Evolutionary conservation across 2,797 vertebrate genomes (phyloP), one percentile per base, ranked within the genome.

Genomic region (Gouania willdenowi): DNA sequence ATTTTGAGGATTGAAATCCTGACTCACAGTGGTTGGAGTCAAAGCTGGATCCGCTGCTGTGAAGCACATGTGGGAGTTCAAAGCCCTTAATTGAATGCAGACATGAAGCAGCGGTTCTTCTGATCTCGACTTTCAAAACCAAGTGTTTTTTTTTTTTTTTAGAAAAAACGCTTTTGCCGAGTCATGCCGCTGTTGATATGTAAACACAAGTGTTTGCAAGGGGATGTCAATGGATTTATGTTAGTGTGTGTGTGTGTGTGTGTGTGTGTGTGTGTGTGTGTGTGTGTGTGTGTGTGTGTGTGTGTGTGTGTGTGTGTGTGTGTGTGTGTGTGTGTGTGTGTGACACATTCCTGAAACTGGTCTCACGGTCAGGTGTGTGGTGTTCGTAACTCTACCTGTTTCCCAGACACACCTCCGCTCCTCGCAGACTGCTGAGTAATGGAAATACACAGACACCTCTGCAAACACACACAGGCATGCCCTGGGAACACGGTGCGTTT

Each of bases 361-460:
- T 77, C 79, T 57, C 79, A 72, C 63, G 50, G 26, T 67, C 71
- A 72, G 71, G 71, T 79, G 26, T 67, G 71, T 72, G 71, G 71
- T 79, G 70, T 54, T 41, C 40, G 73, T 42, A 60, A 68, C 26
- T 27, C 43, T 55, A 76, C 74, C 72, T 67, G 60, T 57, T 73
- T 79, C 44, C 68, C 73, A 71, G 66, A 60, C 68, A 81, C 73
- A 28, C 75, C 75, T 52, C 26, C 41, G 21, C 39, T 10, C 35
- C n/a, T 1, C 23, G 5, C 53, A n/a, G 38, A 49, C 41, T 75
- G 75, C 79, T 72, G 74, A 75, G 54, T 75, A 68, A 82, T 68
- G 65, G 57, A 61, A 77, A 75, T 1, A 10, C 29, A 22, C 9
- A 44, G 12, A 30, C 37, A 56, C 16, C n/a, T n/a, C n/a, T n/a